These are phyloP conservation scores for Thunnus maccoyii DNA, from an alignment of 2,113 vertebrate genomes.

Conservation along the genomic window DNA sequence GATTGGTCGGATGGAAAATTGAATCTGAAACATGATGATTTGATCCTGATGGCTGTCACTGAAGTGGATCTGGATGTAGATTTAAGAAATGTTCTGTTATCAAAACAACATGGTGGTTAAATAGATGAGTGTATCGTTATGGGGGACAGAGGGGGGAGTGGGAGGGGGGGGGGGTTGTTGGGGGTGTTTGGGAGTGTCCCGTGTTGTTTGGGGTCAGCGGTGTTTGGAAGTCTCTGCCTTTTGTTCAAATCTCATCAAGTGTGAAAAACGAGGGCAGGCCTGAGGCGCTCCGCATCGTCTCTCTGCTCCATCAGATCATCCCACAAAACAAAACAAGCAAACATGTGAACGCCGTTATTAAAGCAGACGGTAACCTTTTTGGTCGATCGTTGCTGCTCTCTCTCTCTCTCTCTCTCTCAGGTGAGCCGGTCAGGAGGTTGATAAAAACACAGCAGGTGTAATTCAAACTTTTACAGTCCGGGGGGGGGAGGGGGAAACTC, in stretches of 20 bases:
- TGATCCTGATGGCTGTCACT: too few species aligned
- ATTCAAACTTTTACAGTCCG: constrained; percentile 23
- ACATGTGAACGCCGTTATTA: not conserved
- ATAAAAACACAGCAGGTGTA: not conserved
- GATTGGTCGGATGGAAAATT: not conserved
- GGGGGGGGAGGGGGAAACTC: not conserved
- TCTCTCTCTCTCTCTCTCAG: constrained; percentile 7
- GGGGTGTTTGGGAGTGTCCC: not conserved
- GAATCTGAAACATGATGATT: not conserved
- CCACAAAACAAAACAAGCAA: not conserved
- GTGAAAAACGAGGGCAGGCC: constrained; percentile 74
- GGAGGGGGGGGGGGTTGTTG: not conserved
- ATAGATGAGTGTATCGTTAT: not conserved
- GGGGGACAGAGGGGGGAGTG: constrained; percentile 31
- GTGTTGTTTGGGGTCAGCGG: constrained; percentile 74
- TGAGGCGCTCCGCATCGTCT: constrained; percentile 34
- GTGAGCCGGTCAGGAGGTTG: not conserved
- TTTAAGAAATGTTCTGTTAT: too few species aligned
- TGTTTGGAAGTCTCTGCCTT: constrained; percentile 56
- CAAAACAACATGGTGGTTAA: not conserved
- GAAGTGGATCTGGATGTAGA: too few species aligned
- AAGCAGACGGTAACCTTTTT: constrained; percentile 5
- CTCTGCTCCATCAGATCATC: not conserved
- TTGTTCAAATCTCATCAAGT: constrained; percentile 74
- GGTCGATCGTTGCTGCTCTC: not conserved